Evolutionary conservation across 2,113 vertebrate species (phyloP).

Genomic region (Strix aluco): DNA sequence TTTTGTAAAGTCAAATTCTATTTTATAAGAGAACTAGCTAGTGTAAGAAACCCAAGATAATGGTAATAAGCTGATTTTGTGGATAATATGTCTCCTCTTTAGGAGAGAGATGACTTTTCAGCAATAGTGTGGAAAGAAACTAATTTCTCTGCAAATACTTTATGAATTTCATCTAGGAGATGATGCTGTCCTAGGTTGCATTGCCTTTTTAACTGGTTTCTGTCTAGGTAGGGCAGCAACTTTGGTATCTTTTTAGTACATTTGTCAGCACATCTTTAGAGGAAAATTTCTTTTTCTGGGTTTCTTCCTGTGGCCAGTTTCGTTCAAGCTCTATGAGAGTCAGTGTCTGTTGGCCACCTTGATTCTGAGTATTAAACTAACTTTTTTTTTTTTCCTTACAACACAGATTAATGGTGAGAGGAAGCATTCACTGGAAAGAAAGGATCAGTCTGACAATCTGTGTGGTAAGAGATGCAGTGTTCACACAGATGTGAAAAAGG

Average conservation of each 20-base stretch:
- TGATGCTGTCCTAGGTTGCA: background rate
- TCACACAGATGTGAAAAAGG: background rate
- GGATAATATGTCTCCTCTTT: background rate
- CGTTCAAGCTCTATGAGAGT: background rate
- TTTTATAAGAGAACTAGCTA: background rate
- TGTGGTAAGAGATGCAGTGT: conserved; percentile 75
- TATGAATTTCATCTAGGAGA: background rate
- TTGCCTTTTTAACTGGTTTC: background rate
- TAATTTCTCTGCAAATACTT: background rate
- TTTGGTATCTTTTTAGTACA: background rate
- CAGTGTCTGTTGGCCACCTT: background rate
- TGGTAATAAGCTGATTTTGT: background rate
- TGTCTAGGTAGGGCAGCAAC: background rate
- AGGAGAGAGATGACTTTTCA: background rate
- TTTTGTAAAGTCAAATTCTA: background rate
- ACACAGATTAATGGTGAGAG: conserved; percentile 85
- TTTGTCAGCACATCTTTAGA: background rate
- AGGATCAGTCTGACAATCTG: conserved; percentile 63
- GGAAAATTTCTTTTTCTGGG: background rate
- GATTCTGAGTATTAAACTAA: background rate
- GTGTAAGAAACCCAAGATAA: background rate
- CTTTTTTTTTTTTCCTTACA: background rate
- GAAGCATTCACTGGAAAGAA: conserved; percentile 72
- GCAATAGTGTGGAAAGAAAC: background rate
- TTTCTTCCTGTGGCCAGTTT: background rate